A percentile compares a stretch with the other conserved stretches of the same genome.
Conservation (phyloP, 2,113 vertebrate genomes). For the Oreochromis spilurus region DNA sequence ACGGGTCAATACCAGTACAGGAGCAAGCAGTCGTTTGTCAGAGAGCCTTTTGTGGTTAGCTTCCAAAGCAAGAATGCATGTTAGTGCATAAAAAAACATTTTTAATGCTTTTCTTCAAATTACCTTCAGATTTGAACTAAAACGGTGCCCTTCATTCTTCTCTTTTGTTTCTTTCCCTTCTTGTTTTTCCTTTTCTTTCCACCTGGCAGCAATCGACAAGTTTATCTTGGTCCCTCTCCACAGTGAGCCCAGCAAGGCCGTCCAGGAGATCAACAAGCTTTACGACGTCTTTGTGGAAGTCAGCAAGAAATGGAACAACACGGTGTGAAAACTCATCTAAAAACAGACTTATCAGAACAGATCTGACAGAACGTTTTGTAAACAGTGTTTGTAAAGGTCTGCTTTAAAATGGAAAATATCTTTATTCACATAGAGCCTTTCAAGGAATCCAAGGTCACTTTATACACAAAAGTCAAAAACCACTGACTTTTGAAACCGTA, state of each 20-base stretch:
- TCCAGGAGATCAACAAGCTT: constrained; percentile 57
- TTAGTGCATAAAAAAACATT: not conserved
- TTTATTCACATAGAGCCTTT: not conserved
- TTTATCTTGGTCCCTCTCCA: constrained; percentile 55
- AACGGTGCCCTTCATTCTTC: accelerated
- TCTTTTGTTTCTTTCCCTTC: not conserved
- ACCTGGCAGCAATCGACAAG: not conserved
- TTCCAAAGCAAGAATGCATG: constrained; percentile 28
- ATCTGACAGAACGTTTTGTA: not conserved
- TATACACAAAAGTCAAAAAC: not conserved
- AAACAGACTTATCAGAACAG: not conserved
- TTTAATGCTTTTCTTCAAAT: not conserved
- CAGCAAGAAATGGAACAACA: constrained; percentile 40
- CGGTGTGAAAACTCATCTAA: not conserved
- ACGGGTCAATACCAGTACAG: constrained; percentile 26
- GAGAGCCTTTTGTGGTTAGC: constrained; percentile 39
- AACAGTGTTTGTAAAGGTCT: not conserved
- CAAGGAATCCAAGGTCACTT: not conserved
- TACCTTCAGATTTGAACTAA: accelerated
- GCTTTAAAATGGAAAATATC: accelerated
- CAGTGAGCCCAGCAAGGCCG: not conserved
- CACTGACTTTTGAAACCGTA: not conserved
- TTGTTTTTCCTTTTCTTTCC: not conserved
- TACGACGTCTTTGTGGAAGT: constrained; percentile 54
- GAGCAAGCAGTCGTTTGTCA: not conserved